These are phyloP conservation scores for Trachymyrmex cornetzi DNA, from an alignment of 1,140 invertebrate species.

Conservation along the genomic window DNA sequence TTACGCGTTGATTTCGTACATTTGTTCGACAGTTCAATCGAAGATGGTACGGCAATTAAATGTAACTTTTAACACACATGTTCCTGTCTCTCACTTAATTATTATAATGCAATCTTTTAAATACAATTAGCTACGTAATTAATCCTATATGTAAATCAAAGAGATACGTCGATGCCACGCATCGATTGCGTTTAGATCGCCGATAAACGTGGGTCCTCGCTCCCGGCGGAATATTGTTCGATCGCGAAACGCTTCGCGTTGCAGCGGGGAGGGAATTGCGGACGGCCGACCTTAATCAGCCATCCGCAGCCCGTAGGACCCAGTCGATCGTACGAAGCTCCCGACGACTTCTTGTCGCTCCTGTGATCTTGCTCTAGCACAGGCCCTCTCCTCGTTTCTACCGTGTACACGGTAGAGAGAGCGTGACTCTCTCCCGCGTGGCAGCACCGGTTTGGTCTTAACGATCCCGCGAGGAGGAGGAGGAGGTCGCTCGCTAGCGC, in stretches of 20 bases:
- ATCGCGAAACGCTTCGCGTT: background rate
- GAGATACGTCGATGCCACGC: background rate
- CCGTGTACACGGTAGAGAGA: conserved; percentile 78
- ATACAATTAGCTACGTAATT: background rate
- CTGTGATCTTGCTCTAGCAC: conserved; percentile 76
- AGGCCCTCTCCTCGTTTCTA: conserved; percentile 86
- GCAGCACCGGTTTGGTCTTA: conserved; percentile 82
- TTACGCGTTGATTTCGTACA: background rate
- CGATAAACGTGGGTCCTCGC: background rate
- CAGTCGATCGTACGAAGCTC: conserved; percentile 13
- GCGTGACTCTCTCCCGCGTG: conserved; percentile 71
- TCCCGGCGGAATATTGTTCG: background rate
- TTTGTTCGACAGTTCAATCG: background rate
- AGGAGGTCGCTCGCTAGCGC: conserved; percentile 37
- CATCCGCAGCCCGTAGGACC: conserved; percentile 28
- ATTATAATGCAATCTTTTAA: background rate
- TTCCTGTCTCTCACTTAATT: background rate
- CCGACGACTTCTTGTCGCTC: conserved; percentile 74
- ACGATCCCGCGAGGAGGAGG: conserved; percentile 5
- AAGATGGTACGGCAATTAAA: background rate
- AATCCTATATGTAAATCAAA: background rate
- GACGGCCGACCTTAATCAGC: conserved; percentile 48
- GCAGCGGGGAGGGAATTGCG: background rate
- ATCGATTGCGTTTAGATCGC: conserved; percentile 14
- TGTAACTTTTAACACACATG: background rate